Evolutionary conservation across 1,140 invertebrate genomes (phyloP).

Genomic region (Acromyrmex echinatior): DNA sequence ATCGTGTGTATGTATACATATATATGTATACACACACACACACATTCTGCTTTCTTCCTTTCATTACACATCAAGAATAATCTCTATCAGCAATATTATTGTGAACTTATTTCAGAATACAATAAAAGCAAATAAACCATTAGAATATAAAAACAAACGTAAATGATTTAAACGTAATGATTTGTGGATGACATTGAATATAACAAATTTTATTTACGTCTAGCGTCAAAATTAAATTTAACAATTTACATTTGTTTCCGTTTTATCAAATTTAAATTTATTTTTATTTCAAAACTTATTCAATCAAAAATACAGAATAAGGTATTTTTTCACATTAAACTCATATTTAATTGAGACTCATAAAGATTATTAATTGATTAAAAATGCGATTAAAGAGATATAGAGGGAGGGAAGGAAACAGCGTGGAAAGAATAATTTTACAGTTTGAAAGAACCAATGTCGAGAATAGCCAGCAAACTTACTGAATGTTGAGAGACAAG

Average conservation of each 20-base stretch:
- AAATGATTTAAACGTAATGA: neutral
- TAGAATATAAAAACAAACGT: neutral
- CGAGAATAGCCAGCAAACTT: constrained; percentile 79
- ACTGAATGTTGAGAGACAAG: constrained; percentile 69
- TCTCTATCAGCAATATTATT: neutral
- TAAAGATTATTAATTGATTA: constrained; percentile 8
- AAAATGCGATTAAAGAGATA: neutral
- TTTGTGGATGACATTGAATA: neutral
- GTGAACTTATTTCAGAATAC: neutral
- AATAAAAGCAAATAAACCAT: constrained; percentile 3
- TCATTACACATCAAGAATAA: neutral
- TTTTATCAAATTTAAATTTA: neutral
- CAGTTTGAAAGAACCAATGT: constrained; percentile 26
- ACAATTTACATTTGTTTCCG: neutral
- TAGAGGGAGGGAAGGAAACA: neutral
- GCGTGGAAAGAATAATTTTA: constrained; percentile 54
- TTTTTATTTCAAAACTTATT: neutral
- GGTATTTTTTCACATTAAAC: neutral
- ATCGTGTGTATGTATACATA: too few species aligned
- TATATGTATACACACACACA: too few species aligned
- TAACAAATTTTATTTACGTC: neutral
- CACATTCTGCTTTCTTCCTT: neutral
- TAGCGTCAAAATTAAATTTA: neutral
- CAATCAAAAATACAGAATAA: neutral
- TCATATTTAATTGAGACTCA: neutral